Evolutionary conservation across 2,888 invertebrate species (phyloP), one percentile per base, ranked within the genome.

Genomic region (Craniophora ligustri): DNA sequence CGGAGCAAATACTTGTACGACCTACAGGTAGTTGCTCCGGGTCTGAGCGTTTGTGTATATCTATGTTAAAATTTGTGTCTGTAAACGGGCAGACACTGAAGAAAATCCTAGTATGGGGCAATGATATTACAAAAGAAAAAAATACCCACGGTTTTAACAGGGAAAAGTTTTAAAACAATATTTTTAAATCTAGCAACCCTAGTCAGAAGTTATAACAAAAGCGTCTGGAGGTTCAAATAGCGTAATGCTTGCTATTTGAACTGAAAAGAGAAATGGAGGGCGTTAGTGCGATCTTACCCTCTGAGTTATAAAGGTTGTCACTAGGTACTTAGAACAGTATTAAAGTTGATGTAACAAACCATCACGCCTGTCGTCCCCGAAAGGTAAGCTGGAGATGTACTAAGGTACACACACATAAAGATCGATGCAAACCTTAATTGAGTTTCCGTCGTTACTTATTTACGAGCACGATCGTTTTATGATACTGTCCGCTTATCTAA

Each of bases 391-490:
- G n/a, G n/a, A n/a, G n/a, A n/a, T n/a, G n/a, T 26, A 5, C 10
- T 47, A 21, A 60, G 38, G 21, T 46, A 39, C 53, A 54, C n/a
- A 3, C 26, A 26, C n/a, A n/a, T n/a, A n/a, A n/a, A 26, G n/a
- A 26, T 59, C 53, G 47, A 54, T 48, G 60, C 19, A 21, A 64
- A 60, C 38, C 38, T 39, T 70, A 66, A 67, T 67, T 70, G 46
- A 34, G n/a, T 70, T 55, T 36, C 39, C 30, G 26, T 55, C 66
- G 60, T 49, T 46, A 67, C 42, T 46, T 60, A 8, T 67, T 66
- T 66, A 67, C 56, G 61, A 61, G 23, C 36, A n/a, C 23, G 67
- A 66, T 71, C 15, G 23, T 46, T 66, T 67, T 61, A 71, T 56
- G 71, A 67, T 67, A 56, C 23, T 21, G 55, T 53, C 71, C 32